These are phyloP conservation scores for Psittacula derbiana DNA, from an alignment of 2,797 vertebrate species.

Conservation along the genomic window DNA sequence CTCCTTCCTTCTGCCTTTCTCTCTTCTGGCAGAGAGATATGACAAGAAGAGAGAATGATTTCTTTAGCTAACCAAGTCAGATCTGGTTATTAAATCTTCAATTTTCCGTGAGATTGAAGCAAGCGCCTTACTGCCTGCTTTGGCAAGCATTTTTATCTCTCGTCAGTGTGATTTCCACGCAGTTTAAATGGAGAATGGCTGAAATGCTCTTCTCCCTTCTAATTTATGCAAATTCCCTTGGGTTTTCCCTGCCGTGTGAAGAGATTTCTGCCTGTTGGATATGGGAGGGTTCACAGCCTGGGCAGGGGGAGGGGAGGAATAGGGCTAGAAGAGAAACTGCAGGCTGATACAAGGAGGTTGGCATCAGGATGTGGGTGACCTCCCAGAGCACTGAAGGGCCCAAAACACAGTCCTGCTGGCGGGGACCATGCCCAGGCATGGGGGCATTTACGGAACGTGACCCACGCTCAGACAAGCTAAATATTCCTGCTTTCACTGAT, in stretches of 20 bases:
- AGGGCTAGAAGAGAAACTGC: neutral
- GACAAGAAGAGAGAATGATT: neutral
- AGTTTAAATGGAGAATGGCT: conserved; percentile 23
- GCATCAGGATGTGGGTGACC: neutral
- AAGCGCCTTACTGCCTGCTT: neutral
- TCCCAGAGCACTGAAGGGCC: neutral
- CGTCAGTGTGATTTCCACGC: neutral
- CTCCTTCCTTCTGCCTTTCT: neutral
- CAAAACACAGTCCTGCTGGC: neutral
- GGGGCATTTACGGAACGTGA: neutral
- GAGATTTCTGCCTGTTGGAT: conserved; percentile 37
- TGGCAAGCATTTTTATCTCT: neutral
- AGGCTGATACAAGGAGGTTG: neutral
- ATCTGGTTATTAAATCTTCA: conserved; percentile 34
- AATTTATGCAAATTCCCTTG: conserved; percentile 64
- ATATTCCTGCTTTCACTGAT: neutral
- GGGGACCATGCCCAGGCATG: neutral
- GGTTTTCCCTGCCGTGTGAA: neutral
- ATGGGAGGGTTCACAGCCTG: neutral
- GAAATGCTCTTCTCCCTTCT: neutral
- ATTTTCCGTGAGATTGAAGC: neutral
- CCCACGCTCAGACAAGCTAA: neutral
- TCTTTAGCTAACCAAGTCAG: conserved; percentile 17
- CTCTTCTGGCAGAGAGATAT: neutral
- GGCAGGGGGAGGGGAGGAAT: neutral